Percentiles rank a stretch among this genome's conserved stretches.
Conservation (phyloP, 2,113 vertebrate species). For the Antechinus stuartii region DNA sequence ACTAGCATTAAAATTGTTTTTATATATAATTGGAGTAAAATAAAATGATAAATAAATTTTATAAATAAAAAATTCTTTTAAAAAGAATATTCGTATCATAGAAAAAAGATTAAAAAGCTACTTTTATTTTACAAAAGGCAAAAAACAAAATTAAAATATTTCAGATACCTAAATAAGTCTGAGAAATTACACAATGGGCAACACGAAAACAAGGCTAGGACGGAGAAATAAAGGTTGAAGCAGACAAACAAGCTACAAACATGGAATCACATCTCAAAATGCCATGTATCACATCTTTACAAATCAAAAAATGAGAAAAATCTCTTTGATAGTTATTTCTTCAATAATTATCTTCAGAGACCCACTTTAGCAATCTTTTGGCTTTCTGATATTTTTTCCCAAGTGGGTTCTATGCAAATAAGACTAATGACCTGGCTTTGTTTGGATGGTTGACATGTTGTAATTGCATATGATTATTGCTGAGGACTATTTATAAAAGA, state of each 20-base stretch:
- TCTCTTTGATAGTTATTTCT: background rate
- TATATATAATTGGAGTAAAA: too few relatives aligned
- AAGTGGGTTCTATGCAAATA: background rate
- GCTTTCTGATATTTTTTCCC: background rate
- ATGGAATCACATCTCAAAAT: background rate
- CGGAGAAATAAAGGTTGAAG: background rate
- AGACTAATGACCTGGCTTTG: slow-evolving; percentile 56
- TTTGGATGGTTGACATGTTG: slow-evolving; percentile 49
- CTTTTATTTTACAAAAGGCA: background rate
- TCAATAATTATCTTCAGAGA: background rate
- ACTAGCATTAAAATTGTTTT: too few relatives aligned
- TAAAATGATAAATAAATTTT: too few relatives aligned
- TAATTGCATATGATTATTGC: background rate
- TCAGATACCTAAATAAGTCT: background rate
- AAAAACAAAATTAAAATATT: background rate
- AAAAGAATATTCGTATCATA: too few relatives aligned
- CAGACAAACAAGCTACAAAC: background rate
- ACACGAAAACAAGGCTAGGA: background rate
- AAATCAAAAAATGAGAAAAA: background rate
- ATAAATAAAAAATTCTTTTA: too few relatives aligned
- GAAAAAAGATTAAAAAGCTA: background rate
- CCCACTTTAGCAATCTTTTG: background rate
- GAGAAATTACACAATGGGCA: background rate
- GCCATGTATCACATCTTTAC: background rate
- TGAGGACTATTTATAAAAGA: background rate